These are phyloP conservation scores for Labeo catla DNA, from an alignment of 2,113 vertebrate genomes.

Conservation along the genomic window DNA sequence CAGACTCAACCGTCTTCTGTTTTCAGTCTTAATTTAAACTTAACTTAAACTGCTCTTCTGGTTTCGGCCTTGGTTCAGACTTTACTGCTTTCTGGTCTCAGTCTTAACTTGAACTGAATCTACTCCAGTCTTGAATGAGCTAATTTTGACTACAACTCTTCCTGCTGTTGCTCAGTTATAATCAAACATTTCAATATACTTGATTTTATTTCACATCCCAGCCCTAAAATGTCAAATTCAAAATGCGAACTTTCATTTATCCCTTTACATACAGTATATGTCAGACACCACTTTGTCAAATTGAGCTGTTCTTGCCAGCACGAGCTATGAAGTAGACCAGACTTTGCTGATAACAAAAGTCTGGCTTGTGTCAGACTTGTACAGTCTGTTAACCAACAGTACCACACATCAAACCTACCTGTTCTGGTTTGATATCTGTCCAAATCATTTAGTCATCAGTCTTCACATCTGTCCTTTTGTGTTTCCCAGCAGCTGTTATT, in stretches of 20 bases:
- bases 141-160: background rate
- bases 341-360: slow-evolving; percentile 1
- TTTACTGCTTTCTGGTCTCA: background rate
- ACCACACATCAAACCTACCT: slow-evolving; percentile 29
- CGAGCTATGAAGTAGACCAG: background rate
- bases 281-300: background rate
- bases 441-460: slow-evolving; percentile 75
- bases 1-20: no score
- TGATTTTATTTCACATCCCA: background rate
- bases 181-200: background rate
- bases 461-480: slow-evolving; percentile 67
- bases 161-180: background rate
- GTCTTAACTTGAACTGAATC: background rate
- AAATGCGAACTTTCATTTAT: background rate
- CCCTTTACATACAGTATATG: background rate
- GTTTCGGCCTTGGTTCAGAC: no score
- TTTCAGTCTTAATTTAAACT: no score
- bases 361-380: slow-evolving; percentile 2
- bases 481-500: slow-evolving; percentile 74
- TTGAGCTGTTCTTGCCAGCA: background rate
- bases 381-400: slow-evolving; percentile 32
- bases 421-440: slow-evolving; percentile 48
- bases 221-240: background rate
- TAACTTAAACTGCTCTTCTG: no score
- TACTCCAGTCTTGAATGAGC: background rate